A percentile compares a stretch with the other conserved stretches of the same genome.
Conservation (phyloP, 30 jellyfish, hydroid and myxozoan genomes). For the Chironex yamaguchii region DNA sequence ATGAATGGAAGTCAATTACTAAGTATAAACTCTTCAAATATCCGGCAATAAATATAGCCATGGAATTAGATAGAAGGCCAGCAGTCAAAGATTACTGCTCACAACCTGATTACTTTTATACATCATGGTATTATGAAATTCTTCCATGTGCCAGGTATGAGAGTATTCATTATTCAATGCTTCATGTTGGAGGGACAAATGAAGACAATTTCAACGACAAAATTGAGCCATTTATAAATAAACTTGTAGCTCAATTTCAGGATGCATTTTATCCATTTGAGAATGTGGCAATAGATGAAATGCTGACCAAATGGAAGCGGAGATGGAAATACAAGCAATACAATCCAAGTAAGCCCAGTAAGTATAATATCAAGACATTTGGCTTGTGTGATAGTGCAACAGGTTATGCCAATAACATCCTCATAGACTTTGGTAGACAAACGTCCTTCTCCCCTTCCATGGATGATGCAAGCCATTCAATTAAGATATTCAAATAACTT, state of each 20-base stretch:
- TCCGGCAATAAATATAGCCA: neutral
- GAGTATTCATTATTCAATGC: conserved; percentile 47
- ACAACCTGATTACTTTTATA: neutral
- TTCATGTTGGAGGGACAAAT: conserved; percentile 11
- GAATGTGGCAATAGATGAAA: conserved; percentile 59
- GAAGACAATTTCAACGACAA: conserved; percentile 19
- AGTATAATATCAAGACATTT: conserved; percentile 39
- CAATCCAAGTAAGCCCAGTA: conserved; percentile 53
- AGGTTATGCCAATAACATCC: conserved; percentile 62
- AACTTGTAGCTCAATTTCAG: neutral
- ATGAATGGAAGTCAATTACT: conserved; percentile 21
- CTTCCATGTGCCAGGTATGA: conserved; percentile 37
- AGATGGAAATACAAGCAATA: conserved; percentile 62
- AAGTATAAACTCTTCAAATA: neutral
- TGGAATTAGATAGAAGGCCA: conserved; percentile 48
- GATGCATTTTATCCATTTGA: conserved; percentile 26
- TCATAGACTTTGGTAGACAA: conserved; percentile 39
- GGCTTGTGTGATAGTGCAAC: conserved; percentile 66
- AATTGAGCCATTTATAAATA: conserved; percentile 59
- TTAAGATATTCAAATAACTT: conserved; percentile 44
- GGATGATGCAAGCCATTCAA: too few species aligned
- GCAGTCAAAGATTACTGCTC: conserved; percentile 37
- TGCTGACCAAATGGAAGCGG: conserved; percentile 43
- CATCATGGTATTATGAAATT: conserved; percentile 4
- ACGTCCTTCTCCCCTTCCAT: too few species aligned